Base-by-base conservation (phyloP, 2,888 invertebrate genomes). In the Tenthredo livida region DNA sequence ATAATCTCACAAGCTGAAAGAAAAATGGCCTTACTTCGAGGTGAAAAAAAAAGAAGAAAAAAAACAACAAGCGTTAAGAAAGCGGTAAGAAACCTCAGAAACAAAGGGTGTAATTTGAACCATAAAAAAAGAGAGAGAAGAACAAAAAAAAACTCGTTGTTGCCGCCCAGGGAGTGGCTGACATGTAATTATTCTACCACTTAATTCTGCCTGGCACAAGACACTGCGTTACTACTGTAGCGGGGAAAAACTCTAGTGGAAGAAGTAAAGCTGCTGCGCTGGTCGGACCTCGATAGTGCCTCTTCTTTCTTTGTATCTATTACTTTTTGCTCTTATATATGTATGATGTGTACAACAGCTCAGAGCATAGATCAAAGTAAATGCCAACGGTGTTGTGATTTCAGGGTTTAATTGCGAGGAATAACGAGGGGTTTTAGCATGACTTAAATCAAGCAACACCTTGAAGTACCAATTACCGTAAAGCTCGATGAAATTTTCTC, bases 111-210 rank as follows among this genome's bases (percentile, higher is more conserved):
- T 80, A 80, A 80, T 80, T 80, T 80, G 80, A 80, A 80, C 61
- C 80, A 61, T 58, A 83, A 67, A 54, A 82, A 54, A 33, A 40
- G 40, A 50, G 17, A 17, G 29, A 33, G 4, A 33, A 33, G 67
- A 33, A 17, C n/a, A 50, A n/a, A 40, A 54, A 50, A 29, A 84
- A 17, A 43, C 78, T 85, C 61, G 75, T 84, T 75, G 72, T 75
- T 73, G 70, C 85, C 70, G 84, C 84, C 70, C 85, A 85, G 86
- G 87, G 87, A 70, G 54, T 58, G 84, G 72, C 82, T 86, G 88
- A 88, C 88, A 86, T 85, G 86, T 85, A 86, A 88, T 88, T 88
- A 88, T 88, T 87, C 85, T 82, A 85, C 65, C 83, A 86, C 84
- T 87, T 86, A 85, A 83, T 83, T 70, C 83, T 50, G 83, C 47